A percentile compares a stretch with the other conserved stretches of the same genome.
Evolutionary conservation across 2,888 invertebrate species (phyloP).

Genomic region (Bembecia ichneumoniformis): DNA sequence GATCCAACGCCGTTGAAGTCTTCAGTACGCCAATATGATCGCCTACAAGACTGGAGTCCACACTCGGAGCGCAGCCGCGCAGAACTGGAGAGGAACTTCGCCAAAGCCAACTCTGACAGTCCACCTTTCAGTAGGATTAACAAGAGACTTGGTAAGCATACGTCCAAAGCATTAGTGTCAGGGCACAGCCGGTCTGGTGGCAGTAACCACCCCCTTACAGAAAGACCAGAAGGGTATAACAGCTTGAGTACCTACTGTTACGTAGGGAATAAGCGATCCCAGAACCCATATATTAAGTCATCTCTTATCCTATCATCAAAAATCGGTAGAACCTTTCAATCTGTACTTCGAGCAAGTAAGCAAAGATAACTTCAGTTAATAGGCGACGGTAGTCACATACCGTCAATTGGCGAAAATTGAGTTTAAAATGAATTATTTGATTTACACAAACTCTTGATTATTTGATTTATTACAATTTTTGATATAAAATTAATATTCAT

Average conservation of each 20-base stretch:
- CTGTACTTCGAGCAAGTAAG: too few species aligned
- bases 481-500: too few species aligned
- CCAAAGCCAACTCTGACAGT: constrained; percentile 46
- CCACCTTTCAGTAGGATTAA: constrained; percentile 40
- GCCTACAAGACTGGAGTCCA: constrained; percentile 50
- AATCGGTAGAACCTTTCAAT: too few species aligned
- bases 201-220: neutral
- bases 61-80: constrained; percentile 40
- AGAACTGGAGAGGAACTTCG: constrained; percentile 46
- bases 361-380: too few species aligned
- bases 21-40: constrained; percentile 46
- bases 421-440: too few species aligned
- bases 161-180: neutral
- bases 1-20: constrained; percentile 59
- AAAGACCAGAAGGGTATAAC: neutral
- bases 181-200: neutral
- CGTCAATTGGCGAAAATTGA: too few species aligned
- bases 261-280: neutral
- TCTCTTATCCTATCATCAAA: too few species aligned
- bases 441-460: too few species aligned
- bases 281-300: too few species aligned
- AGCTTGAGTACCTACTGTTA: neutral
- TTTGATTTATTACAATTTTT: too few species aligned
- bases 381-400: too few species aligned
- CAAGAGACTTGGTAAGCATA: constrained; percentile 45